Evolutionary conservation across 2,797 vertebrate genomes (phyloP), one percentile per base, ranked within the genome.

Genomic region (Avahi laniger): DNA sequence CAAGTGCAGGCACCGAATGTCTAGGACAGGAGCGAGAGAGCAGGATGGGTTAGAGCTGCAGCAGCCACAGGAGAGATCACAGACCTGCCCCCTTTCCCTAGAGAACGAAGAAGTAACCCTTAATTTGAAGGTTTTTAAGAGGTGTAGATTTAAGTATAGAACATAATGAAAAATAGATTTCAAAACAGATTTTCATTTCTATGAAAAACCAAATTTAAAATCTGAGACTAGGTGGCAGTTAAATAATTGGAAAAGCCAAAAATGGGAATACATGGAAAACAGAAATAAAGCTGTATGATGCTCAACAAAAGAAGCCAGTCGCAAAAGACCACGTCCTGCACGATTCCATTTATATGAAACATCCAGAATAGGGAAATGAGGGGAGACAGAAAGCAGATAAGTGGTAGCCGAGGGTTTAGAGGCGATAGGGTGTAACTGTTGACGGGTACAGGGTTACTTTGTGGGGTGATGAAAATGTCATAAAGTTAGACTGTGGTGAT

Each of bases 181-280:
- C 63, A n/a, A 89, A 92, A 93, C 10, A 57, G 22, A 26, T 57
- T 57, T 57, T 57, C 54, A 57, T 57, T 57, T 57, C 54, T 10
- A 80, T 4, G 9, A 46, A 95, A 91, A 86, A 33, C 28, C 48
- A 65, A 24, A 92, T 73, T 88, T 75, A 91, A 93, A 69, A 88
- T 80, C 70, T 88, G 38, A 93, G 57, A 83, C 46, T 41, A 91
- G 17, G 26, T 15, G 28, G 48, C 28, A 69, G 24, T 41, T 83
- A 93, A 92, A 38, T 69, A 85, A 88, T 20, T 73, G 7, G 67
- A 67, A 85, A 81, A 93, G 26, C 38, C 30, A 63, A 75, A 13
- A 84, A 65, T 26, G n/a, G 35, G 46, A 73, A 54, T 65, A 76
- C 4, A 18, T 1, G 65, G 17, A 83, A 93, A 69, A 91, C 1